Evolutionary conservation across 30 jellyfish, hydroid and myxozoan genomes (phyloP).

Genomic region (Pelagia noctiluca): DNA sequence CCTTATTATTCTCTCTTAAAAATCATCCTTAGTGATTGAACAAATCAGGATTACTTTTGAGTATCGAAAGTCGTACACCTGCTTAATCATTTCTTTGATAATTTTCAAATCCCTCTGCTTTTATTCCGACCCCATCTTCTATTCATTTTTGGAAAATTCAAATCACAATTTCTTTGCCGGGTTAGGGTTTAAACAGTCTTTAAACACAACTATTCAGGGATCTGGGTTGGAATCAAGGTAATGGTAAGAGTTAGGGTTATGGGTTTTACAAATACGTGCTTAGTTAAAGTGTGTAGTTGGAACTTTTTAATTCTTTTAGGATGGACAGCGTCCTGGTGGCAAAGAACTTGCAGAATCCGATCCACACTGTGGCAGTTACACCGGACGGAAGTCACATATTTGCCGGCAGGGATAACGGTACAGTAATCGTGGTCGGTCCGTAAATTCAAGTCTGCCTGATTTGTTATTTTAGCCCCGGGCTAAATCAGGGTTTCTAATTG

Average conservation of each 20-base stretch:
- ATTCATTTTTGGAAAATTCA: neutral
- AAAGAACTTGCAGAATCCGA: conserved; percentile 78
- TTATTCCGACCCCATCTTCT: too few species aligned
- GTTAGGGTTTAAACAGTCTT: neutral
- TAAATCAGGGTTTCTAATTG: too few species aligned
- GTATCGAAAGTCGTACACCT: too few species aligned
- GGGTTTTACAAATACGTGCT: neutral
- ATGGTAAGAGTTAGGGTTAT: neutral
- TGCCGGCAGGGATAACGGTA: conserved; percentile 89
- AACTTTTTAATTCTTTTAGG: conserved; percentile 15
- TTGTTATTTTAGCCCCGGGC: too few species aligned
- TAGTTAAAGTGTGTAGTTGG: neutral
- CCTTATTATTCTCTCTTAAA: too few species aligned
- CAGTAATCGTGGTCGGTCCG: conserved; percentile 82
- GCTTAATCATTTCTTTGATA: too few species aligned
- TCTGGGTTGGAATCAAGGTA: neutral
- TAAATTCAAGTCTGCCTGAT: too few species aligned
- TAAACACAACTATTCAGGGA: neutral
- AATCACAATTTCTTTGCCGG: neutral
- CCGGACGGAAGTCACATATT: conserved; percentile 89
- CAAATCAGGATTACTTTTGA: too few species aligned
- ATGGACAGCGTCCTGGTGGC: conserved; percentile 63
- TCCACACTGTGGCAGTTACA: conserved; percentile 77
- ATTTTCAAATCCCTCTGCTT: too few species aligned
- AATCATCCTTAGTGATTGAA: too few species aligned